Conservation (phyloP, 1,140 invertebrate genomes). For the Aradophagus sp. region DNA sequence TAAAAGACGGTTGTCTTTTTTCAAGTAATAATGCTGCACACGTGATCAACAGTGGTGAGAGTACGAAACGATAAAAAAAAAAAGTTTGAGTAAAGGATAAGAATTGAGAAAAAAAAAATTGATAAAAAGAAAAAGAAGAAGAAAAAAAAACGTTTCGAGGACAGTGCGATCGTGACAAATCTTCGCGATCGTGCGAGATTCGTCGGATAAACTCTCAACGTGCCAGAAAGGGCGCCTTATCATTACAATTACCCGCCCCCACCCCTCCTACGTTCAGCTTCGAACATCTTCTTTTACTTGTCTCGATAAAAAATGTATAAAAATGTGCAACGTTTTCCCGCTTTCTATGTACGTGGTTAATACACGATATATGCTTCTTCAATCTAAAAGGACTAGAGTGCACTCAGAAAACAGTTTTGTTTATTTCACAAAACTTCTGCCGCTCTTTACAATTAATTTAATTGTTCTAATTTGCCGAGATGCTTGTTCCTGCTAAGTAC, state of each 20-base stretch:
- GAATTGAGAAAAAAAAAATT: not conserved
- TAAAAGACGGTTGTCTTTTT: slow-evolving; percentile 44
- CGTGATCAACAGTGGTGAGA: slow-evolving; percentile 48
- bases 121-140: slow-evolving; percentile 21
- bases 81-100: too few species aligned
- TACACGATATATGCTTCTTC: slow-evolving; percentile 59
- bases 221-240: slow-evolving; percentile 57
- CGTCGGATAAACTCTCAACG: slow-evolving; percentile 54
- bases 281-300: slow-evolving; percentile 45
- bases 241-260: slow-evolving; percentile 56
- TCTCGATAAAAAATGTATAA: slow-evolving; percentile 60
- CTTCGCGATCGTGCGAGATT: slow-evolving; percentile 55
- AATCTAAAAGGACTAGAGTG: slow-evolving; percentile 61
- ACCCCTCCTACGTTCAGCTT: slow-evolving; percentile 22
- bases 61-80: slow-evolving; percentile 54
- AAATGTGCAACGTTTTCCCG: slow-evolving; percentile 58
- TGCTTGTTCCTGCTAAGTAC: too few species aligned
- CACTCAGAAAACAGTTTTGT: slow-evolving; percentile 59
- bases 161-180: slow-evolving; percentile 57
- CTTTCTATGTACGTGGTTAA: slow-evolving; percentile 55
- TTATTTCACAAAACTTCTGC: slow-evolving; percentile 36
- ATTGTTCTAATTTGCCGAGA: slow-evolving; percentile 33
- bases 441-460: slow-evolving; percentile 40
- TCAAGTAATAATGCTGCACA: slow-evolving; percentile 50
- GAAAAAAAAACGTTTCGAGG: slow-evolving; percentile 52